A percentile compares a stretch with the other conserved stretches of the same genome.
Conservation (phyloP, 2,888 invertebrate species). For the Onchidella celtica region DNA sequence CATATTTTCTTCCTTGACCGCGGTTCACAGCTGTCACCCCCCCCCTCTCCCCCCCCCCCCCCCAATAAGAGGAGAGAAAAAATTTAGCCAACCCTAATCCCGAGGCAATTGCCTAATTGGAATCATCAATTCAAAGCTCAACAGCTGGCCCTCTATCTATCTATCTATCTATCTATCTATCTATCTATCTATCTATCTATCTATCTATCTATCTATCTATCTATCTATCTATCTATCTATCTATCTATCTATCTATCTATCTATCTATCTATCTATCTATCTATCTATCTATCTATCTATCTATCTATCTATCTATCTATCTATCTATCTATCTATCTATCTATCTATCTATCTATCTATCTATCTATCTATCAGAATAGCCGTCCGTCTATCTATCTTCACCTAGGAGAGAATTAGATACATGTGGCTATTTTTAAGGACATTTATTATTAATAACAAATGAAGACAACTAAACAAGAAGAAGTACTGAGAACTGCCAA, state of each 20-base stretch:
- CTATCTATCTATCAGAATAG: neutral
- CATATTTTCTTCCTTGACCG: too few species aligned
- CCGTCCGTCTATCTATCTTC: constrained; percentile 5
- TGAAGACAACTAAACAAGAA: too few species aligned
- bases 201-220: neutral
- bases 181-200: neutral
- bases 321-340: neutral
- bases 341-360: neutral
- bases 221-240: neutral
- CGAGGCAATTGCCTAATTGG: too few species aligned
- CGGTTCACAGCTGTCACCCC: too few species aligned
- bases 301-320: constrained; percentile 3
- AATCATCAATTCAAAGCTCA: too few species aligned
- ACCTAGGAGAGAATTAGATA: neutral
- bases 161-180: neutral
- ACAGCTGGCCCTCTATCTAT: neutral
- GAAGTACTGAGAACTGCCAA: too few species aligned
- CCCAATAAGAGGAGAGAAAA: too few species aligned
- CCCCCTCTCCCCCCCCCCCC: too few species aligned
- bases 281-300: neutral
- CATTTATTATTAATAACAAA: too few species aligned
- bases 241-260: neutral
- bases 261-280: neutral
- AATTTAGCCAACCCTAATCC: too few species aligned
- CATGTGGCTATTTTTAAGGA: too few species aligned